phyloP scores from a whole-genome alignment of 2,888 invertebrate genomes.

The Leucoma salicis region DNA sequence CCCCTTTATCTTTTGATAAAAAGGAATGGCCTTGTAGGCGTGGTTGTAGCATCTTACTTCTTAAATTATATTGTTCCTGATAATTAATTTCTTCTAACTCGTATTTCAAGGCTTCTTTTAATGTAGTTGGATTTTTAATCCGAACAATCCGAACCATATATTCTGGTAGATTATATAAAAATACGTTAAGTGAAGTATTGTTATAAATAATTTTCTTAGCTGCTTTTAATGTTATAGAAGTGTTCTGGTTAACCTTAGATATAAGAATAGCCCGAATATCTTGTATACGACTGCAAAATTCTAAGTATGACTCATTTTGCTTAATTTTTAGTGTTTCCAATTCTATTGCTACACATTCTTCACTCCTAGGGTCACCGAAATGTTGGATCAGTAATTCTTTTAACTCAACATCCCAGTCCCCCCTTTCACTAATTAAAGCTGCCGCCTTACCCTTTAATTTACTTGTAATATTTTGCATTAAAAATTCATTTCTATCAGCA shows the following conservation, averaged over 20 bases:
- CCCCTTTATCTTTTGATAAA: too few relatives aligned
- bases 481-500: too few relatives aligned
- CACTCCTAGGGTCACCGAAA: not conserved
- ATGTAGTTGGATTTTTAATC: not conserved
- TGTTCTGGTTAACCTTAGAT: conserved; percentile 2
- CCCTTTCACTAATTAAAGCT: not conserved
- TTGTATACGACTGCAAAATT: not conserved
- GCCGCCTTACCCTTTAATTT: too few relatives aligned
- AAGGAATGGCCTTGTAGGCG: too few relatives aligned
- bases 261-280: not conserved
- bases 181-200: conserved; percentile 1
- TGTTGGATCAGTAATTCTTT: not conserved
- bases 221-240: not conserved
- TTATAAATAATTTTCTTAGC: conserved; percentile 7
- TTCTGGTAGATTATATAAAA: conserved; percentile 7
- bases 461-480: too few relatives aligned
- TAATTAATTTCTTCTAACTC: conserved; percentile 6
- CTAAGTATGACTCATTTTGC: not conserved
- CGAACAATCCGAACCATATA: conserved; percentile 4
- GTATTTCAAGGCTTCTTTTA: conserved; percentile 1
- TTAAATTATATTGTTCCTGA: not conserved
- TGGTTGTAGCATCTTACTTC: not conserved
- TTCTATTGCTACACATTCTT: not conserved
- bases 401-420: not conserved
- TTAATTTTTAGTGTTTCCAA: not conserved